Evolutionary conservation across 2,113 vertebrate species (phyloP), one percentile per base, ranked within the genome.

Genomic region (Dicaeum eximium): DNA sequence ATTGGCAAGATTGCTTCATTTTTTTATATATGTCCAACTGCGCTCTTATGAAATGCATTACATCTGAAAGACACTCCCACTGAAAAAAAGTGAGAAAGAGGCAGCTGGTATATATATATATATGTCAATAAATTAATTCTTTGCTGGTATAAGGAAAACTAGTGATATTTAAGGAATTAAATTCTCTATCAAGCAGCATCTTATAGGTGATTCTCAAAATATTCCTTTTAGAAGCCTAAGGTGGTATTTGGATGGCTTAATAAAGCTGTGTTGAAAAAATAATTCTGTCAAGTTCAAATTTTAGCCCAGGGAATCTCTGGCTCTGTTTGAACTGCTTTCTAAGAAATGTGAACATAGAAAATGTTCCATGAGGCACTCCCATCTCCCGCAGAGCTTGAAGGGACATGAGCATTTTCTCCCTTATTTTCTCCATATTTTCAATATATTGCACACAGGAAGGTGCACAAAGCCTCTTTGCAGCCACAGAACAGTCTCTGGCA

Each of bases 331-430:
- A 51, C 12, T 22, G 6, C 10, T 25, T 66, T 13, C 10, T 60
- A 30, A 30, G 6, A 86, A 66, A 70, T 4, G 11, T 7, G 9
- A 81, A 48, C 1, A 1, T 4, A 11, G 13, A 56, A 78, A 66
- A 40, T 5, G 0, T 47, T 58, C 13, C 12, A 5, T 15, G 12
- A 35, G 22, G 47, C 19, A 2, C 7, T 38, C 15, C 7, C 0
- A 0, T 33, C 11, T 67, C 11, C 7, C 5, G 3, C 4, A 58
- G 42, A 79, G 0, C 17, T 48, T 22, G 47, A 28, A 64, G 7
- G 9, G 3, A 23, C 25, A n/a, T 0, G 0, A 35, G 4, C 11
- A 44, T 50, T 45, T 2, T 10, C 10, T 21, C 13, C 9, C 4
- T 42, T 38, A 28, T 38, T 93, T 75, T 69, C 15, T 12, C 44